Evolutionary conservation across 2,113 vertebrate genomes (phyloP).

Genomic region (Menidia beryllina): DNA sequence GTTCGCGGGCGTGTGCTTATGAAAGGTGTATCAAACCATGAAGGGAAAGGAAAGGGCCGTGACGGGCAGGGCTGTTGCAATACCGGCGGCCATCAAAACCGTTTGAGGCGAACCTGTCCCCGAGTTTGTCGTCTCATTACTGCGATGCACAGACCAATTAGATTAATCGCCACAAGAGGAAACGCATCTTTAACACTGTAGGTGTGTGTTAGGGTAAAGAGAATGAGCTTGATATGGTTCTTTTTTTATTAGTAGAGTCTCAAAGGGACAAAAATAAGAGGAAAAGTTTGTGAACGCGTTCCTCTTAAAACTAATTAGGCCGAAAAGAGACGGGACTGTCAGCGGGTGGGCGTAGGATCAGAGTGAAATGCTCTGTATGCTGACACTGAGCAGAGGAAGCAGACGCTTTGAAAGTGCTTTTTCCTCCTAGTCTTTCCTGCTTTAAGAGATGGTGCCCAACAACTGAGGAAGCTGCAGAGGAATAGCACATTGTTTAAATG

Average conservation of each 20-base stretch:
- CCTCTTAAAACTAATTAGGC: too few relatives aligned
- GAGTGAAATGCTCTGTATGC: neutral
- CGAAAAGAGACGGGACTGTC: too few relatives aligned
- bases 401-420: neutral
- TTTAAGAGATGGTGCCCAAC: neutral
- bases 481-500: neutral
- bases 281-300: neutral
- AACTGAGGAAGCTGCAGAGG: neutral
- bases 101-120: slow-evolving; percentile 31
- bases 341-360: too few relatives aligned
- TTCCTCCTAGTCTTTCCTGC: neutral
- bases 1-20: slow-evolving; percentile 37
- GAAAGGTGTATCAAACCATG: slow-evolving; percentile 54
- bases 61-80: slow-evolving; percentile 53
- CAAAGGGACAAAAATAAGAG: neutral
- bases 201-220: slow-evolving; percentile 5
- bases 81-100: slow-evolving; percentile 42
- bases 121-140: slow-evolving; percentile 39
- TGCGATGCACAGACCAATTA: slow-evolving; percentile 51
- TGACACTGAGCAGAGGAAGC: neutral
- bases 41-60: slow-evolving; percentile 55
- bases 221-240: too few relatives aligned
- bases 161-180: slow-evolving; percentile 36
- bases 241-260: too few relatives aligned
- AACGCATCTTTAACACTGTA: slow-evolving; percentile 6